Base-by-base conservation (phyloP, 2,888 invertebrate genomes). In the Chymomyza caudatula region DNA sequence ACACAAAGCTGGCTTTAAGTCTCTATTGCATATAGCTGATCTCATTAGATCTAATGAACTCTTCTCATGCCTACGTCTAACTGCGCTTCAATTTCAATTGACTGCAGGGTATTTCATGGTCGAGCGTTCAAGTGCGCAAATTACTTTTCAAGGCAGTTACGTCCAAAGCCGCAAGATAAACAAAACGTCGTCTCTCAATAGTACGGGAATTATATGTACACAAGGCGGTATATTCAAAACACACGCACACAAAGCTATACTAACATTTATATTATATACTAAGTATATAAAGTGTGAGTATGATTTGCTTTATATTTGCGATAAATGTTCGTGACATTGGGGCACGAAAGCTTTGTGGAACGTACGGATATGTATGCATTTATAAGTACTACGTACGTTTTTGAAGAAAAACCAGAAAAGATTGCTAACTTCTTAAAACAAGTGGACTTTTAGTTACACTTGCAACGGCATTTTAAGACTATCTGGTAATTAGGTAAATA, bases 321-420 rank as follows among this genome's bases (percentile, higher is more conserved):
- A 47, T 47, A 47, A 47, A 47, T 47, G 47, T 47, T 47, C 47
- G 47, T 47, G 47, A 47, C 47, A 47, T 17, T 37, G 29, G 29
- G 29, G 29, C 29, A 37, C 29, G 29, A 8, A 37, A 37, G 29
- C 11, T 37, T 11, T 37, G 11, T 37, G 11, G 29, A 11, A 37
- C 29, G 29, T 37, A 37, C n/a, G n/a, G n/a, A n/a, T n/a, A n/a
- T n/a, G n/a, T 37, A 37, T 37, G 29, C 29, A 37, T 37, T 37
- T 37, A 11, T 37, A 37, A 8, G 25, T 25, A 25, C 25, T 37
- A 37, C 29, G 25, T 25, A 25, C 25, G 29, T 37, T 11, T 37
- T 37, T 37, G 11, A 11, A 37, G 29, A 37, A 37, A 37, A 37
- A 8, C 29, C 29, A 37, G 29, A 37, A 37, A 37, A 11, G 29